Conservation (phyloP, 2,797 vertebrate genomes). For the Rhyacichthys aspro region DNA sequence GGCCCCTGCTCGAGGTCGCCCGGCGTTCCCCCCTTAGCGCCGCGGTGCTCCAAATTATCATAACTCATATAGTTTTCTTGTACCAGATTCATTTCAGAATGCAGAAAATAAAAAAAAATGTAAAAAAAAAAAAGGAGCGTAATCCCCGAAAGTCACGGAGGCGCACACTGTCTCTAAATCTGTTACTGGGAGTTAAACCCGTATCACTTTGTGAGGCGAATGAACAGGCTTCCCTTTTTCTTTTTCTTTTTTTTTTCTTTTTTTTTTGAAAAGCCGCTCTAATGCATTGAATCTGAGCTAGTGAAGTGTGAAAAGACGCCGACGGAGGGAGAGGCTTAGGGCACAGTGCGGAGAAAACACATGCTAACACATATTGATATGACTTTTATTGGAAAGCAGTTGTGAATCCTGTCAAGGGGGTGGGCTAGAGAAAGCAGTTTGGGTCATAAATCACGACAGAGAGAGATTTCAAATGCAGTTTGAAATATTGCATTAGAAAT, state of each 20-base stretch:
- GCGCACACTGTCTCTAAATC: slow-evolving; percentile 72
- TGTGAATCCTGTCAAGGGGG: slow-evolving; percentile 42
- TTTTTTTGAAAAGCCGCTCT: slow-evolving; percentile 74
- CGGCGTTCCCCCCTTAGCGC: slow-evolving; percentile 49
- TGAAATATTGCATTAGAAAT: no score
- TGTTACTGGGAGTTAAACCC: slow-evolving; percentile 72
- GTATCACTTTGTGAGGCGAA: slow-evolving; percentile 68
- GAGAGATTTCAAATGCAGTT: background rate
- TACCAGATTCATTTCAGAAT: slow-evolving; percentile 81
- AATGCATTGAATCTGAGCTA: slow-evolving; percentile 73
- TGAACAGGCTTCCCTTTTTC: slow-evolving; percentile 82
- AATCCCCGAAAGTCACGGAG: slow-evolving; percentile 73
- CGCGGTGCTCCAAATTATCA: slow-evolving; percentile 77
- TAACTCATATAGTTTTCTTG: slow-evolving; percentile 68
- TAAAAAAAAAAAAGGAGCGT: slow-evolving; percentile 43
- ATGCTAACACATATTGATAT: slow-evolving; percentile 58
- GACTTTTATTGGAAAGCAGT: slow-evolving; percentile 70
- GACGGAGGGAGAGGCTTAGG: slow-evolving; percentile 65
- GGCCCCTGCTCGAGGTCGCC: slow-evolving; percentile 67
- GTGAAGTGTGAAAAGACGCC: slow-evolving; percentile 75
- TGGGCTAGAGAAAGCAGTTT: slow-evolving; percentile 40
- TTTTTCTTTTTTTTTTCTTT: no score
- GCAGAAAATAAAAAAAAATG: slow-evolving; percentile 74
- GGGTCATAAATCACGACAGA: background rate
- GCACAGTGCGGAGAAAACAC: slow-evolving; percentile 45